Conservation (phyloP, 2,888 invertebrate genomes). For the Glyphotaelius pellucidus region DNA sequence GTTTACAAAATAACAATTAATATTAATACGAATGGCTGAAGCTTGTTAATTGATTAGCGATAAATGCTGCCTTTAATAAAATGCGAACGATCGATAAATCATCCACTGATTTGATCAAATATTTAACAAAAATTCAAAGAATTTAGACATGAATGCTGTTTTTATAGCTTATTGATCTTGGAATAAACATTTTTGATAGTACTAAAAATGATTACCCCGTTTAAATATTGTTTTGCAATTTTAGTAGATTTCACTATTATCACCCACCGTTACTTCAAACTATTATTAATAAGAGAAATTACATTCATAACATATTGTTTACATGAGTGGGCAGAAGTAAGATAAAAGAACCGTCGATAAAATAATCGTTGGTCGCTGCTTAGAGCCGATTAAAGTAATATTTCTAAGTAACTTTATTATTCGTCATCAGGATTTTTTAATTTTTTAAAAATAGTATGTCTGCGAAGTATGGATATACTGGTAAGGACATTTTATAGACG, state of each 20-base stretch:
- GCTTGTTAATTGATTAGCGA: slow-evolving; percentile 25
- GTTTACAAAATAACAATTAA: background rate
- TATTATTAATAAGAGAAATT: background rate
- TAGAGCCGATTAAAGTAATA: too few relatives aligned
- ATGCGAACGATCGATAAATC: background rate
- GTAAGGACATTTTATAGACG: background rate
- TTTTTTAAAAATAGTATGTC: background rate
- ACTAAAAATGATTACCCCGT: background rate
- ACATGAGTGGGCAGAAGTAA: background rate
- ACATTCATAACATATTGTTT: background rate
- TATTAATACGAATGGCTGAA: slow-evolving; percentile 23
- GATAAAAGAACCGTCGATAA: too few relatives aligned
- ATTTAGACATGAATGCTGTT: background rate
- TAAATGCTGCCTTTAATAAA: background rate
- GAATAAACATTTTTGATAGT: background rate
- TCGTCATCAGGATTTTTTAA: too few relatives aligned
- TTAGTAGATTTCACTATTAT: background rate
- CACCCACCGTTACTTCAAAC: background rate
- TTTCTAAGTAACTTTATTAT: too few relatives aligned
- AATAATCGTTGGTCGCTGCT: too few relatives aligned
- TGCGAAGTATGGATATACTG: background rate
- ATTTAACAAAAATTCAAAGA: background rate
- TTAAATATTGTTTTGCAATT: background rate
- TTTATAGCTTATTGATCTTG: background rate
- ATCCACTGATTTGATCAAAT: background rate